Evolutionary conservation across 2,888 invertebrate genomes (phyloP).

Genomic region (Limnephilus rhombicus): DNA sequence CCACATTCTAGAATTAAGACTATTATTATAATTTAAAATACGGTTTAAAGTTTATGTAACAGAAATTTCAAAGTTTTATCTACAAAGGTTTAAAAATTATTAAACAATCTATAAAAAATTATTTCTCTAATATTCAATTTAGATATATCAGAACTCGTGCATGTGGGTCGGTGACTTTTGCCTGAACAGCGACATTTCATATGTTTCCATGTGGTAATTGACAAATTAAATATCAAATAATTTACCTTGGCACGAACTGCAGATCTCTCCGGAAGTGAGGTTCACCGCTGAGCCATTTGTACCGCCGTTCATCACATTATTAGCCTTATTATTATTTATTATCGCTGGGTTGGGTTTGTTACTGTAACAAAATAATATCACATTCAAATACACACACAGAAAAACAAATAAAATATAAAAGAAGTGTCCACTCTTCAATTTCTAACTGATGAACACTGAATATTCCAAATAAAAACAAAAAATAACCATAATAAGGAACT

Average conservation of each 20-base stretch:
- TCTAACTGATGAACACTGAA: too few relatives aligned
- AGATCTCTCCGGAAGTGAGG: slow-evolving; percentile 75
- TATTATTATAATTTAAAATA: too few relatives aligned
- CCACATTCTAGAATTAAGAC: too few relatives aligned
- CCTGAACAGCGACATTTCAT: background rate
- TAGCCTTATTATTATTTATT: slow-evolving; percentile 82
- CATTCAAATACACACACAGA: background rate
- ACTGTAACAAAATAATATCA: slow-evolving; percentile 74
- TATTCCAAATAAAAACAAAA: too few relatives aligned
- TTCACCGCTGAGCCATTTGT: slow-evolving; percentile 83
- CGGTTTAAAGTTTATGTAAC: too few relatives aligned
- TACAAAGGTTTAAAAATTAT: too few relatives aligned
- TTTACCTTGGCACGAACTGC: slow-evolving; percentile 78
- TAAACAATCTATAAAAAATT: too few relatives aligned
- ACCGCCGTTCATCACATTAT: slow-evolving; percentile 87
- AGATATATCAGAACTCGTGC: too few relatives aligned
- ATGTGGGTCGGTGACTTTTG: too few relatives aligned
- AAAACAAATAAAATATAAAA: background rate
- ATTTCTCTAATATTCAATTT: too few relatives aligned
- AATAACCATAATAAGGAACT: too few relatives aligned
- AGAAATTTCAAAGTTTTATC: too few relatives aligned
- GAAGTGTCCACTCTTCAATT: background rate
- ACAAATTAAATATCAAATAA: background rate
- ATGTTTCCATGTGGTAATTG: background rate
- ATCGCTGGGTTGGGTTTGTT: slow-evolving; percentile 94